These are phyloP conservation scores for Erpornis zantholeuca DNA, from an alignment of 2,113 vertebrate species.

Conservation along the genomic window DNA sequence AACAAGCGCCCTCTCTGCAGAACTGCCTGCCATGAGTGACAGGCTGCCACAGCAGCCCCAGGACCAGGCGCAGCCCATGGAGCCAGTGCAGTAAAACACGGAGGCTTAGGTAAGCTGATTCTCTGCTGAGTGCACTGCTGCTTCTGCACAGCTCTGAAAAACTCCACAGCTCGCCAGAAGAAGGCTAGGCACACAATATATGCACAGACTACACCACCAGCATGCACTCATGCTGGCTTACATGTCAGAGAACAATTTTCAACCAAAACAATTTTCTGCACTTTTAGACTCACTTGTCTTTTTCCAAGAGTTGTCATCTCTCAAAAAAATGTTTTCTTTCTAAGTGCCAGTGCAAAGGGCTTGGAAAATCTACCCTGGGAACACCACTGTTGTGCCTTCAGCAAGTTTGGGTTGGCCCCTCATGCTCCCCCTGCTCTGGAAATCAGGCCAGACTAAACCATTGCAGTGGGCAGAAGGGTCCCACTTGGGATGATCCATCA, in stretches of 20 bases:
- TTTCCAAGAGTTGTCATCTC: background rate
- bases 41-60: background rate
- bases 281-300: background rate
- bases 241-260: background rate
- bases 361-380: background rate
- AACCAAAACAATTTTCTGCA: background rate
- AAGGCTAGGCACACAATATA: background rate
- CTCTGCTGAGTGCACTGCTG: background rate
- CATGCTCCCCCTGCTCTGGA: background rate
- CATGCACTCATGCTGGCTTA: accelerated
- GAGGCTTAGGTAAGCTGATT: accelerated
- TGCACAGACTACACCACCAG: background rate
- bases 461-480: background rate
- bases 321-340: background rate
- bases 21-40: background rate
- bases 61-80: accelerated
- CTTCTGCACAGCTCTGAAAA: background rate
- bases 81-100: background rate
- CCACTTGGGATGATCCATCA: background rate
- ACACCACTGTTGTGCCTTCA: background rate
- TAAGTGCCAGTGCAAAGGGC: background rate
- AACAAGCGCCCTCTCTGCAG: background rate
- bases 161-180: background rate
- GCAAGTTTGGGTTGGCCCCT: background rate
- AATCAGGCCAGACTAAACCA: background rate